Base-by-base conservation (phyloP, 53 echinoderm and acorn worm genomes). In the Apostichopus leukothele region DNA sequence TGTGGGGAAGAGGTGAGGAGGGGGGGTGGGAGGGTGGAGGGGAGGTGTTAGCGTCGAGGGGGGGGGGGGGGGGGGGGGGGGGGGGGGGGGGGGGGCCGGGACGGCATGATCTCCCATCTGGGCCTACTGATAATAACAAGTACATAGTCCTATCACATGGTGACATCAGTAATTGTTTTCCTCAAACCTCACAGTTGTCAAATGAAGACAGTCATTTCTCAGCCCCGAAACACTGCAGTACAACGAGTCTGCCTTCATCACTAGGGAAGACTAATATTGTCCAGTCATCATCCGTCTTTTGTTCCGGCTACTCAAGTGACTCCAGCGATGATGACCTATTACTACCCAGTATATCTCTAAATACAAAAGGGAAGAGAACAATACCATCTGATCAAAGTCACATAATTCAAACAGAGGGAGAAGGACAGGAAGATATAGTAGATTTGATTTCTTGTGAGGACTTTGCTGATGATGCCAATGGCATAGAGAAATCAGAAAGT, bases 321-420 rank as follows among this genome's bases (percentile, higher is more conserved):
- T 76, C 77, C 9, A 76, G 77, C 10, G 77, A 76, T 7, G 74
- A 74, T 74, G 77, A 39, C 0, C n/a, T 4, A 63, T 6, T 19
- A 76, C 39, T 76, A 52, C 77, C 77, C 50, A 76, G 77, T 76
- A 39, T 76, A 76, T 76, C 77, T 13, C 50, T 76, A 52, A 4
- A 9, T 39, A 39, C 77, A 22, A 39, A 39, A 76, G 23, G 3
- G 39, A 22, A 22, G 39, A 75, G 19, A 22, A 75, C 14, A 75
- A 9, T 16, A 63, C 16, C 9, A 11, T 0, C 63, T 4, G 63
- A 63, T 7, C 71, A 21, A 19, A 57, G 57, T 57, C 74, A 21
- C 7, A 22, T 11, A 74, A 74, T 74, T 74, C 20, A 25, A 16
- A 21, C 50, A 52, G 50, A 76, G 6, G 77, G 7, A 76, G 39